Base-by-base conservation (phyloP, 2,797 vertebrate genomes). In the Hypotaenidia philippensis region DNA sequence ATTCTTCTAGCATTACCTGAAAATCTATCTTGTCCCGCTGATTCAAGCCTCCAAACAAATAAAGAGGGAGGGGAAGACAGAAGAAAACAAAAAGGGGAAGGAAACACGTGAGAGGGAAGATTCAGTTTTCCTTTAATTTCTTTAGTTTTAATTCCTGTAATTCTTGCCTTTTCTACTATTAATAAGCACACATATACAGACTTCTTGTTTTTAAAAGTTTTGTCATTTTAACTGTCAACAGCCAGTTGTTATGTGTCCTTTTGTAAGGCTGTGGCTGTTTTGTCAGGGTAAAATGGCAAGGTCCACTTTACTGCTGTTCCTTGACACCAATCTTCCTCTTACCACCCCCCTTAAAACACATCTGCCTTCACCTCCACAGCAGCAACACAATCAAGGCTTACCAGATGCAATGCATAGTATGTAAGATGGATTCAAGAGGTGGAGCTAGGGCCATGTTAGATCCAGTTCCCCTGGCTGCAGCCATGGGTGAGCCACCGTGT, bases 71-170 rank as follows among this genome's bases (percentile, higher is more conserved):
- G 15, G 3, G 8, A 8, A 56, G 19, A 68, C 7, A 55, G 19
- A 12, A 5, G 45, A 26, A 49, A 25, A 29, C 7, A 13, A 19
- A 26, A 6, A 5, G 9, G 1, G 5, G 40, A 60, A 57, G 50
- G 56, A 90, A 88, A 68, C n/a, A 74, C 3, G 0, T 15, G 23
- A 74, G 31, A 40, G 32, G 12, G 52, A n/a, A 60, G 53, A 68
- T 31, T 40, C 6, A 66, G 25, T 29, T 63, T 87, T 83, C 27
- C 53, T 90, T 61, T 60, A 1, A 47, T 23, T 65, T 80, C 13
- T 70, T 69, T 26, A 36, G 41, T 61, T 94, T 49, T 78, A 74
- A 87, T 87, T 92, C 56, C 69, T 77, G 32, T 70, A 84, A 57
- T n/a, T 85, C 32, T 61, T 18, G 3, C 31, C 47, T 32, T 70